Conservation (phyloP, 2,113 vertebrate species). For the Notothenia coriiceps region DNA sequence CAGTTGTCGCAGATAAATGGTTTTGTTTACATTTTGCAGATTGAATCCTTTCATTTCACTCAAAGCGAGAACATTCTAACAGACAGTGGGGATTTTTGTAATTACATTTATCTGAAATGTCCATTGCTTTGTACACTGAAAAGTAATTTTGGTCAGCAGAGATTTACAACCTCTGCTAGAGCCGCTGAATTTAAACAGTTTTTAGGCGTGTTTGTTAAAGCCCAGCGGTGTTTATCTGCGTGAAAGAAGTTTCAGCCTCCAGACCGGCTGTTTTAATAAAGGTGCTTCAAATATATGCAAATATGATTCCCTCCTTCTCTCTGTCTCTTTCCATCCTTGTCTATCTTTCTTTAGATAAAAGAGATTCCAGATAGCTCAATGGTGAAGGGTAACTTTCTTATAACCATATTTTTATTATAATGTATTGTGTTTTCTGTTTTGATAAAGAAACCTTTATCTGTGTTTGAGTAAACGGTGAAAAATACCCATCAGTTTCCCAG, state of each 20-base stretch:
- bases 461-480: slow-evolving; percentile 2
- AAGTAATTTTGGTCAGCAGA: slow-evolving; percentile 71
- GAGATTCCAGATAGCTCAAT: slow-evolving; percentile 12
- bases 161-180: slow-evolving; percentile 57
- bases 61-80: slow-evolving; percentile 55
- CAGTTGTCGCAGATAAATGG: slow-evolving; percentile 56
- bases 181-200: slow-evolving; percentile 71
- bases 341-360: slow-evolving; percentile 38
- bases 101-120: slow-evolving; percentile 79
- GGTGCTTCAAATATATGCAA: slow-evolving; percentile 66
- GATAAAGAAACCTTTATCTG: background rate
- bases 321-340: slow-evolving; percentile 29
- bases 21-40: slow-evolving; percentile 71
- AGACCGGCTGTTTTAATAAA: slow-evolving; percentile 55
- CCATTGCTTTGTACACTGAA: slow-evolving; percentile 58
- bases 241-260: slow-evolving; percentile 48
- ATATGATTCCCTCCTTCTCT: slow-evolving; percentile 38
- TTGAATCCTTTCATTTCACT: slow-evolving; percentile 64
- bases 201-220: slow-evolving; percentile 66
- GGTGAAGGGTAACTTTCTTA: slow-evolving; percentile 5
- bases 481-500: background rate
- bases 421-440: background rate
- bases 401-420: background rate
- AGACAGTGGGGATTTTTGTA: slow-evolving; percentile 70
- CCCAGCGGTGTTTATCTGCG: slow-evolving; percentile 59